A percentile compares a stretch with the other conserved stretches of the same genome.
phyloP scores from a whole-genome alignment of 1,140 invertebrate genomes.

The Drosophila pallidifrons region DNA sequence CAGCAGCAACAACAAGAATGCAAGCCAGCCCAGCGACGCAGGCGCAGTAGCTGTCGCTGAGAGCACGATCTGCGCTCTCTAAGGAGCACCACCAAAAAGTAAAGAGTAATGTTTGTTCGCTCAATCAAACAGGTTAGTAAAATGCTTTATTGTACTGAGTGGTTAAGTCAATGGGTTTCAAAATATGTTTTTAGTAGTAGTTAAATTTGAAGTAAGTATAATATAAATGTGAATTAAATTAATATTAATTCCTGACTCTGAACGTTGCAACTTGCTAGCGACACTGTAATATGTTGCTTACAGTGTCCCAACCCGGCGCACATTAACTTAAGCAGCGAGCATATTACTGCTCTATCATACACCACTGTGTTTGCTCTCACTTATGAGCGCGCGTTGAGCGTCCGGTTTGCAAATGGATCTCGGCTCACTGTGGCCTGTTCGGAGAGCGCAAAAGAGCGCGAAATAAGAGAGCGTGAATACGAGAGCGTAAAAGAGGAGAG shows the following conservation, averaged over 20 bases:
- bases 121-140: slow-evolving; percentile 21
- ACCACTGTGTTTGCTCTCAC: slow-evolving; percentile 5
- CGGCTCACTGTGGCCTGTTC: slow-evolving; percentile 29
- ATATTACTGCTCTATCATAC: slow-evolving; percentile 25
- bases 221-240: neutral
- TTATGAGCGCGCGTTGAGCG: neutral
- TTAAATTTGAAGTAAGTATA: neutral
- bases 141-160: neutral
- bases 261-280: neutral
- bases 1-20: slow-evolving; percentile 39
- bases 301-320: neutral
- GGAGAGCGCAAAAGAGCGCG: neutral
- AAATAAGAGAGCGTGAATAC: slow-evolving; percentile 2
- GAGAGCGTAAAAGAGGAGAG: slow-evolving; percentile 1
- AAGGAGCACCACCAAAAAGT: slow-evolving; percentile 32
- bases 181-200: too few relatives aligned
- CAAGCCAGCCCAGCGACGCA: slow-evolving; percentile 42
- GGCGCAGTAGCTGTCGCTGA: slow-evolving; percentile 22
- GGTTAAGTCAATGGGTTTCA: too few relatives aligned
- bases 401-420: slow-evolving; percentile 38
- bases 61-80: slow-evolving; percentile 31
- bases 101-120: neutral
- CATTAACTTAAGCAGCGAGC: slow-evolving; percentile 5
- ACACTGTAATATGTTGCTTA: slow-evolving; percentile 1
- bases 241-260: neutral